phyloP scores from a whole-genome alignment of 2,888 invertebrate genomes.

The Acanthosoma haemorrhoidale region DNA sequence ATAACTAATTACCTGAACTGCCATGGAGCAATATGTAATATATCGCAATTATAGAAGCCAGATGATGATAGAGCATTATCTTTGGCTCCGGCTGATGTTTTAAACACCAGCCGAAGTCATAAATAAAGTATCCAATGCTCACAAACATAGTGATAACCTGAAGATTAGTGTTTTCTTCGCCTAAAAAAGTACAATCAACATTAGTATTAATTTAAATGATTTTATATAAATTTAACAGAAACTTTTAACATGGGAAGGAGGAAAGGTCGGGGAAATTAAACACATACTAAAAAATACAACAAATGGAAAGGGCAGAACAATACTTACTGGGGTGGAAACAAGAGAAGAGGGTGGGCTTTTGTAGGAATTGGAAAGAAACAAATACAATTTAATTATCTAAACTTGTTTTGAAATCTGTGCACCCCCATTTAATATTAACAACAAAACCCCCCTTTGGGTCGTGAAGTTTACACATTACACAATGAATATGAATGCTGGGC shows the following conservation, averaged over 20 bases:
- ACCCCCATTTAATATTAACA: too few species aligned
- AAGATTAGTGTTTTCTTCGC: slow-evolving; percentile 42
- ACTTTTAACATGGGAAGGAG: neutral
- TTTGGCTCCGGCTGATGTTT: slow-evolving; percentile 51
- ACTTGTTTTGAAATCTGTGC: too few species aligned
- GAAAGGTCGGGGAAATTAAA: neutral
- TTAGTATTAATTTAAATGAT: neutral
- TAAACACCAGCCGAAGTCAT: slow-evolving; percentile 57
- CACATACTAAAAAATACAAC: too few species aligned
- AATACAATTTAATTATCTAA: too few species aligned
- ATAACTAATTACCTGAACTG: slow-evolving; percentile 48
- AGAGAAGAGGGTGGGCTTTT: neutral
- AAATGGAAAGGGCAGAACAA: too few species aligned
- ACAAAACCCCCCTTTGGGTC: too few species aligned
- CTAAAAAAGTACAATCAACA: slow-evolving; percentile 36
- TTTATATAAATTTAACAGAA: neutral
- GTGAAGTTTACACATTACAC: too few species aligned
- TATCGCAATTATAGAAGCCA: slow-evolving; percentile 52
- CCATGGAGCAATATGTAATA: slow-evolving; percentile 51
- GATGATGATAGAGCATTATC: slow-evolving; percentile 55
- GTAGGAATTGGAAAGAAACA: too few species aligned
- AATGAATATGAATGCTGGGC: too few species aligned
- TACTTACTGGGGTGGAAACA: neutral
- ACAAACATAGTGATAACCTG: slow-evolving; percentile 52
- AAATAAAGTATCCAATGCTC: slow-evolving; percentile 60